Evolutionary conservation across 2,888 invertebrate genomes (phyloP).

Genomic region (Conops quadrifasciatus): DNA sequence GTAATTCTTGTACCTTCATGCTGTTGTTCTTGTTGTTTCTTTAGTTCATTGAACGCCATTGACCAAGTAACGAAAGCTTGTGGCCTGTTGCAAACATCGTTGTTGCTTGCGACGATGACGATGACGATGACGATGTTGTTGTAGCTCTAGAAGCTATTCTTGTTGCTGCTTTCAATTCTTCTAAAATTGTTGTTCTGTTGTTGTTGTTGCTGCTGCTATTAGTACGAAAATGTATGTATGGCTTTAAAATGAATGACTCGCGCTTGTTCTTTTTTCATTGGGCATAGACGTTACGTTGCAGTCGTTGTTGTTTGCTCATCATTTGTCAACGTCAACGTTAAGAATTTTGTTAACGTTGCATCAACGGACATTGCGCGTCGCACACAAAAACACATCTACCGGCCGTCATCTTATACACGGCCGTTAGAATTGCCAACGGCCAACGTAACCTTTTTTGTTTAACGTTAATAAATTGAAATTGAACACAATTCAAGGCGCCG

Average conservation of each 20-base stretch:
- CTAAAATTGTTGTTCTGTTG: too few species aligned
- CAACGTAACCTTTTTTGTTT: too few species aligned
- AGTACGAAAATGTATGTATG: too few species aligned
- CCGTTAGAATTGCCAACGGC: background rate
- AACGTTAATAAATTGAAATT: too few species aligned
- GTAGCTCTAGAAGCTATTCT: background rate
- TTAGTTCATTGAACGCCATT: conserved; percentile 10
- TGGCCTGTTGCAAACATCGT: background rate
- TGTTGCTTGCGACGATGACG: background rate
- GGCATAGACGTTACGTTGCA: background rate
- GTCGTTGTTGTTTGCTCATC: conserved; percentile 8
- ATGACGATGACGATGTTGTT: background rate
- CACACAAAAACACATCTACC: background rate
- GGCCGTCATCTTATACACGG: too few species aligned
- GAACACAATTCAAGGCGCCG: too few species aligned
- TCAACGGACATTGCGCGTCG: background rate
- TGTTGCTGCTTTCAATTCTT: background rate
- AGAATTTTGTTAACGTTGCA: conserved; percentile 27
- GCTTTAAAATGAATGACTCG: background rate
- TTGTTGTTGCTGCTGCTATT: too few species aligned
- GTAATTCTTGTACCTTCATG: too few species aligned
- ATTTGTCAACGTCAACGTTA: conserved; percentile 23
- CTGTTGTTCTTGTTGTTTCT: background rate
- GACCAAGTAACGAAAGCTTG: conserved; percentile 7
- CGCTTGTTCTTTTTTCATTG: background rate